Percentiles rank a stretch among this genome's conserved stretches.
These are phyloP conservation scores for human DNA, from an alignment of 2,113 vertebrate species.

Conservation along the genomic window GRCh38 chr2:57840501-57841000, in stretches of 20 bases:
- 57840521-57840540: background rate
- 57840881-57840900: background rate
- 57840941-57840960: background rate
- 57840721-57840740: background rate
- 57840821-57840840: background rate
- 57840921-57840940: background rate
- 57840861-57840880: background rate
- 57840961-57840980: background rate
- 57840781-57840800: background rate
- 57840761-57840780: background rate
- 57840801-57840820: background rate
- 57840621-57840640: background rate
- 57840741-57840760: background rate
- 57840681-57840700: background rate
- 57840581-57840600: no score
- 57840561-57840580: background rate
- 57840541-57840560: background rate
- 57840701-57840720: background rate
- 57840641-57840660: background rate
- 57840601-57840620: background rate
- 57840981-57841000: background rate
- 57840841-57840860: slow-evolving; percentile 31
- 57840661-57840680: background rate
- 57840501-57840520: background rate
- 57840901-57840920: background rate